phyloP scores from a whole-genome alignment of 1,140 invertebrate species.

The Panagrolaimus sp. region DNA sequence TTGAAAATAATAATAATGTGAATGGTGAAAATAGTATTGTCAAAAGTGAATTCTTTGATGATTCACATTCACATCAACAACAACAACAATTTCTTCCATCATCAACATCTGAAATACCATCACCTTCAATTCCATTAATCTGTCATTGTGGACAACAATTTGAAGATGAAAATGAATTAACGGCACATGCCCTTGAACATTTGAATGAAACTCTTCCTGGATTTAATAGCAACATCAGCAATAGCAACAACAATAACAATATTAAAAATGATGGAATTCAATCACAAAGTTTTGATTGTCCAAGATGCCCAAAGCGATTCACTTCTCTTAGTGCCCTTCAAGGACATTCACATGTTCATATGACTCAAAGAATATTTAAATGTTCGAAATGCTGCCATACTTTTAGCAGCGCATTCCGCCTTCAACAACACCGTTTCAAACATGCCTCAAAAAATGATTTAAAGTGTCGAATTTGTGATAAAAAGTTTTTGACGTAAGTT shows the following conservation, averaged over 20 bases:
- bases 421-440: conserved; percentile 23
- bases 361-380: conserved; percentile 20
- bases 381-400: conserved; percentile 20
- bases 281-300: conserved; percentile 23
- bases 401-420: conserved; percentile 16
- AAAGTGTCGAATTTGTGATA: conserved; percentile 32
- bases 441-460: conserved; percentile 22
- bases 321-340: conserved; percentile 27
- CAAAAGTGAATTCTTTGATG: neutral
- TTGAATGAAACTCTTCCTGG: conserved; percentile 25
- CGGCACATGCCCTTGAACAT: conserved; percentile 32
- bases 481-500: conserved; percentile 15
- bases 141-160: conserved; percentile 37
- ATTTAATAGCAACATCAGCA: neutral
- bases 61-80: neutral
- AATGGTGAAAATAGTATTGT: neutral
- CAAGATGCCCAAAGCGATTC: conserved; percentile 26
- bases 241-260: no score
- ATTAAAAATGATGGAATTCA: neutral
- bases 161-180: conserved; percentile 26
- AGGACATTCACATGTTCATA: conserved; percentile 26
- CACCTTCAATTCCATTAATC: neutral
- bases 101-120: neutral
- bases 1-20: no score
- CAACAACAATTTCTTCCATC: neutral